phyloP scores from a whole-genome alignment of 1,140 invertebrate species.

The Bombus impatiens region DNA sequence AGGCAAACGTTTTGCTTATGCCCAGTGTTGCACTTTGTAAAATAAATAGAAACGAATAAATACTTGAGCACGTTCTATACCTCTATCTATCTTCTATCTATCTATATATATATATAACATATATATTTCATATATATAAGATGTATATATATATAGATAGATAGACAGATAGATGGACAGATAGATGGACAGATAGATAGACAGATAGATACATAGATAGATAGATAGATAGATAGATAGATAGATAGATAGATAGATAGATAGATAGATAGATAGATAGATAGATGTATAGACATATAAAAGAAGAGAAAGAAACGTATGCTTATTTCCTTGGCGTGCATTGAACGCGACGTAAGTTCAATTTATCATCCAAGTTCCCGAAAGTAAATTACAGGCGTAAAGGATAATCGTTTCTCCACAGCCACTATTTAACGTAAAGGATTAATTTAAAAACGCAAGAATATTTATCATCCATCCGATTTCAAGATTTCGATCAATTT shows the following conservation, averaged over 20 bases:
- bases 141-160: too few relatives aligned
- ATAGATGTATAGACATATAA: background rate
- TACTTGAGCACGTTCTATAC: slow-evolving; percentile 57
- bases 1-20: slow-evolving; percentile 16
- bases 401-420: slow-evolving; percentile 56
- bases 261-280: too few relatives aligned
- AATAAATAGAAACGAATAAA: slow-evolving; percentile 69
- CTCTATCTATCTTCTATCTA: too few relatives aligned
- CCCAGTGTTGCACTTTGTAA: slow-evolving; percentile 29
- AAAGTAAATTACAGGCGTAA: slow-evolving; percentile 46
- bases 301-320: background rate
- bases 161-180: too few relatives aligned
- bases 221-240: too few relatives aligned
- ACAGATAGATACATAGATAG: too few relatives aligned
- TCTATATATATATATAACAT: too few relatives aligned
- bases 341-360: background rate
- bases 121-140: too few relatives aligned
- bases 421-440: slow-evolving; percentile 45
- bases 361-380: slow-evolving; percentile 25
- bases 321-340: background rate
- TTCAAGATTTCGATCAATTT: slow-evolving; percentile 30
- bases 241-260: too few relatives aligned
- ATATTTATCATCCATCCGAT: slow-evolving; percentile 23
- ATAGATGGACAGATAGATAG: too few relatives aligned
- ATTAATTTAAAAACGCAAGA: slow-evolving; percentile 50